Percentiles rank a stretch among this genome's conserved stretches.
These are phyloP conservation scores for Melanotaenia boesemani DNA, from an alignment of 2,797 vertebrate genomes.

Conservation along the genomic window DNA sequence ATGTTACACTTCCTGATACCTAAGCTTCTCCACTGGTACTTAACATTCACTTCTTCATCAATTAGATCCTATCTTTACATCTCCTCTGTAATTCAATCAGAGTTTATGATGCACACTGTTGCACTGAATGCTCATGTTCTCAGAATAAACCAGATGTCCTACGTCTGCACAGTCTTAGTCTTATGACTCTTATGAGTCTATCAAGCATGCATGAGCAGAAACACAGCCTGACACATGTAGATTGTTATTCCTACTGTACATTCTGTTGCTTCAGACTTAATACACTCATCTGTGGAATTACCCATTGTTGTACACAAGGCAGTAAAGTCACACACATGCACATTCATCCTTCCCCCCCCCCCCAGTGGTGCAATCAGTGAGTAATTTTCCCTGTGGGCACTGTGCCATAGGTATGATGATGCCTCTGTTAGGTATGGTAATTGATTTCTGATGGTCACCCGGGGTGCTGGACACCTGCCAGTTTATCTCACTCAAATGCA, in stretches of 20 bases:
- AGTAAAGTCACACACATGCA: constrained; percentile 11
- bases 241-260: constrained; percentile 14
- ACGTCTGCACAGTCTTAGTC: constrained; percentile 21
- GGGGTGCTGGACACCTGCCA: constrained; percentile 67
- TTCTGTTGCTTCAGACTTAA: constrained; percentile 11
- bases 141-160: constrained; percentile 31
- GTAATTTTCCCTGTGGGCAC: constrained; percentile 67
- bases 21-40: constrained; percentile 14
- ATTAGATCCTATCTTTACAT: constrained; percentile 27
- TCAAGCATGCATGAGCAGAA: constrained; percentile 12
- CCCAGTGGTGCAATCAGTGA: constrained; percentile 63
- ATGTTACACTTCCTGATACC: constrained; percentile 25
- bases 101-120: constrained; percentile 28
- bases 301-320: constrained; percentile 8
- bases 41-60: constrained; percentile 28
- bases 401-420: constrained; percentile 71
- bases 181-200: constrained; percentile 27
- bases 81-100: constrained; percentile 37
- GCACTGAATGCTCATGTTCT: constrained; percentile 27
- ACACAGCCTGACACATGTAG: constrained; percentile 3
- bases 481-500: constrained; percentile 58
- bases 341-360: constrained; percentile 11
- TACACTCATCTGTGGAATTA: constrained; percentile 42
- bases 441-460: constrained; percentile 76
- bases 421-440: constrained; percentile 75